Percentiles rank a stretch among this genome's conserved stretches.
These are phyloP conservation scores for Copsychus sechellarum DNA, from an alignment of 2,113 vertebrate genomes.

Conservation along the genomic window DNA sequence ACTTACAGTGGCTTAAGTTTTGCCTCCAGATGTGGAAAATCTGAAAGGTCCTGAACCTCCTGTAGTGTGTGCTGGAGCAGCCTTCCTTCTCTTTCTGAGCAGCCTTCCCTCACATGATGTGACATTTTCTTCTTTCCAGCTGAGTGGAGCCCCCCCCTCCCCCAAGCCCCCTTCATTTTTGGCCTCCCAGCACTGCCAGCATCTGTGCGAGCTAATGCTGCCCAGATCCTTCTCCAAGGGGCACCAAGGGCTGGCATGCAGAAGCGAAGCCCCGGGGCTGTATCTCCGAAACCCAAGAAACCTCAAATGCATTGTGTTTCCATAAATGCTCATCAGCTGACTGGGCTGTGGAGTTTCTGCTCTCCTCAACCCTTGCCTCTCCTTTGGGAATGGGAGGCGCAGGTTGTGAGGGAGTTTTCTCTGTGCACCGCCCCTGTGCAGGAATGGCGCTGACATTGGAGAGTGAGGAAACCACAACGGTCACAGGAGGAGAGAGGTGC, in stretches of 20 bases:
- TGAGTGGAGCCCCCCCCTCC: not conserved
- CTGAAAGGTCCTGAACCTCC: not conserved
- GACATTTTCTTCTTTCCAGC: not conserved
- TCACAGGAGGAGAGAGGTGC: fast-evolving
- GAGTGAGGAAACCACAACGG: not conserved
- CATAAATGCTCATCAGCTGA: slow-evolving; percentile 35
- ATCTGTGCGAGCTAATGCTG: slow-evolving; percentile 13
- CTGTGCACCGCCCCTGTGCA: not conserved
- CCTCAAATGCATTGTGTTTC: slow-evolving; percentile 42
- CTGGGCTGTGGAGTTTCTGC: not conserved
- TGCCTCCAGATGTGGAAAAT: slow-evolving; percentile 24
- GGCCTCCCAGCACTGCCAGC: not conserved
- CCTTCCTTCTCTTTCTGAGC: not conserved
- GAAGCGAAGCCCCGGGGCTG: not conserved
- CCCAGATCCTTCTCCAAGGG: slow-evolving; percentile 42
- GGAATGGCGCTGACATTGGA: fast-evolving
- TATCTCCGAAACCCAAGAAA: slow-evolving; percentile 8
- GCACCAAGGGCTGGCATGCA: not conserved
- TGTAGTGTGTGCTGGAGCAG: not conserved
- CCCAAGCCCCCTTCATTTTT: not conserved
- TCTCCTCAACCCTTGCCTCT: not conserved
- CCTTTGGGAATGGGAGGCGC: not conserved
- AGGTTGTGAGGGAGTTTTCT: not conserved
- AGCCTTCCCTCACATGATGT: not conserved
- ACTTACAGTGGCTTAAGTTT: not conserved